A percentile compares a stretch with the other conserved stretches of the same genome.
These are phyloP conservation scores for Ostrea denselamellosa DNA, from an alignment of 1,140 invertebrate genomes.

Conservation along the genomic window DNA sequence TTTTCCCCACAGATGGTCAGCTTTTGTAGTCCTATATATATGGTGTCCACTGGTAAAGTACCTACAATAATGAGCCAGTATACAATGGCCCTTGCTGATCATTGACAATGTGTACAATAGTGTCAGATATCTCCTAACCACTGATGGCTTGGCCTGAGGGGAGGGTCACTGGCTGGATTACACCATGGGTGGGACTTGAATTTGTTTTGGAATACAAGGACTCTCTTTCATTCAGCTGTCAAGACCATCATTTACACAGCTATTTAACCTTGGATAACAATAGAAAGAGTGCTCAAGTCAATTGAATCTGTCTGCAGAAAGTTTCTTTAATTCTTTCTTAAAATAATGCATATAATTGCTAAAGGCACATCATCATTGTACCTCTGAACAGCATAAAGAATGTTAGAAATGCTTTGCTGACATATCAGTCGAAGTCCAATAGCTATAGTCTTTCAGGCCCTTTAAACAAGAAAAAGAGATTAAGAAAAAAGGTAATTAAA, in stretches of 20 bases:
- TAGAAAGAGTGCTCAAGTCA: not conserved
- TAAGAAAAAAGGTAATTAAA: conserved; percentile 12
- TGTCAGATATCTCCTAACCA: not conserved
- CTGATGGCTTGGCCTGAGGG: conserved; percentile 8
- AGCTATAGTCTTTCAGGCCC: not conserved
- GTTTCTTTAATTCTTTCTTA: not conserved
- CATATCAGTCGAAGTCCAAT: not conserved
- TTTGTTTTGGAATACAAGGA: conserved; percentile 9
- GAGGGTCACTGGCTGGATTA: conserved; percentile 5
- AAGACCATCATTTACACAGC: not conserved
- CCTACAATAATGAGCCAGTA: not conserved
- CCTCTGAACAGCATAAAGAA: not conserved
- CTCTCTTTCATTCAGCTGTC: conserved; percentile 10
- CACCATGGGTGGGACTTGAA: conserved; percentile 30
- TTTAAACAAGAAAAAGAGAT: conserved; percentile 15
- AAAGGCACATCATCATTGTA: not conserved
- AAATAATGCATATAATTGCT: not conserved
- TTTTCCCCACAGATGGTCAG: not conserved
- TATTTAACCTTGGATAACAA: not conserved
- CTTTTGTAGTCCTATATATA: not conserved
- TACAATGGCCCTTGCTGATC: not conserved
- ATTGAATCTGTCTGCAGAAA: not conserved
- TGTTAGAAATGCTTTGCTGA: not conserved
- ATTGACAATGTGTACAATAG: not conserved
- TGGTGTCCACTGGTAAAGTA: not conserved